phyloP scores from a whole-genome alignment of 2,888 invertebrate species.

The Tenthredo mesomela region DNA sequence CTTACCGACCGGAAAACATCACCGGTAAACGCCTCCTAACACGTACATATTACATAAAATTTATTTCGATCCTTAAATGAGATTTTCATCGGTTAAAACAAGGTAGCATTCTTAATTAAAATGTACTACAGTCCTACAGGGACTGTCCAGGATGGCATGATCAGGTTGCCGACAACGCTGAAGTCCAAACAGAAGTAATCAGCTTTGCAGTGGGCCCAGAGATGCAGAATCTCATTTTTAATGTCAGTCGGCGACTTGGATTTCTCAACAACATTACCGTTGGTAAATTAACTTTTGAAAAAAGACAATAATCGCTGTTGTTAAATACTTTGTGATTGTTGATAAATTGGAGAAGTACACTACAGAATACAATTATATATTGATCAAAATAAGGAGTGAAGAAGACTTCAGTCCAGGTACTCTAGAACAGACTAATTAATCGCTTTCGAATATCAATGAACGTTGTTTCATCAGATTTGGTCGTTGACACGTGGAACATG shows the following conservation, averaged over 20 bases:
- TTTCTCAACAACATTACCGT: conserved; percentile 79
- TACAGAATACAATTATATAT: too few relatives aligned
- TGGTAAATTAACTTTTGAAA: conserved; percentile 65
- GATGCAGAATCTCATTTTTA: conserved; percentile 78
- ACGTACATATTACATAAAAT: too few relatives aligned
- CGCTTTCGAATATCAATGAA: neutral
- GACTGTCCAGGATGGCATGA: conserved; percentile 83
- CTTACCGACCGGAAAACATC: too few relatives aligned
- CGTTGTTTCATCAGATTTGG: neutral
- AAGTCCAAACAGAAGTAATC: conserved; percentile 71
- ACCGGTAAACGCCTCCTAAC: too few relatives aligned
- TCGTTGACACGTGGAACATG: conserved; percentile 85
- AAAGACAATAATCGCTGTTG: too few relatives aligned
- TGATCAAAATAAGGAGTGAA: too few relatives aligned
- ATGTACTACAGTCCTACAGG: conserved; percentile 69
- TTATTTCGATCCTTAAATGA: neutral
- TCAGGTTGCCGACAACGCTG: conserved; percentile 75
- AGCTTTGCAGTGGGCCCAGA: conserved; percentile 77
- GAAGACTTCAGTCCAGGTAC: too few relatives aligned
- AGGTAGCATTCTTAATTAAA: neutral
- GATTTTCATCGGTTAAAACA: neutral
- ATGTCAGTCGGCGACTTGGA: conserved; percentile 85
- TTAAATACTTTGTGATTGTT: too few relatives aligned
- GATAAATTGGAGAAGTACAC: too few relatives aligned
- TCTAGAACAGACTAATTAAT: too few relatives aligned